Evolutionary conservation across 2,888 invertebrate species (phyloP), one percentile per base, ranked within the genome.

Genomic region (Piscicola geometra): DNA sequence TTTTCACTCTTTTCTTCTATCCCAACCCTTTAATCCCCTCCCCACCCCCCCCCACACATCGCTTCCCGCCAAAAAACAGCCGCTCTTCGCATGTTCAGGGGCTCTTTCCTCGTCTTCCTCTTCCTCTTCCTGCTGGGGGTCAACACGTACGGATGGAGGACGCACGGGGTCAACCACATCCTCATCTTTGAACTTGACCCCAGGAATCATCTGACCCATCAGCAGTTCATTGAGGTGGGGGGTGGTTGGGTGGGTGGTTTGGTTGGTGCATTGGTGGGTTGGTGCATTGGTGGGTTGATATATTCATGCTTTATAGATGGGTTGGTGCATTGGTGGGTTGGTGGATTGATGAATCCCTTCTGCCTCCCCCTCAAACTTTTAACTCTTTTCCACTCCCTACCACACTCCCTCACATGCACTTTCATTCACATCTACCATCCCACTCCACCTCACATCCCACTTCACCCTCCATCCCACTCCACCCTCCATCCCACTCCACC

Each of bases 141-240:
- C 72, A 97, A 97, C 84, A 94, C 96, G 0, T 96, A 96, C 84
- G 96, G 96, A 5, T 97, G 97, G 97, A 88, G 96, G 79, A 93
- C 94, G 0, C 94, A 95, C 0, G 97, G 98, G 1, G 97, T 98
- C n/a, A 97, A 97, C 87, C 97, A 98, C 84, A 97, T 98, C 0
- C 88, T 98, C 0, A 98, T 98, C 81, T 98, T 98, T 86, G 97
- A 98, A 85, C 87, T 98, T 82, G 96, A 98, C 86, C 97, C 97
- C 0, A 88, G 97, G 76, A 93, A 95, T 86, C 95, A 97, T 86
- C 87, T 88, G 15, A 86, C 86, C 0, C 95, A 96, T 81, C 96
- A 96, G 83, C 93, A 97, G 86, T 88, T 98, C 64, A 93, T 97
- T 90, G 97, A 97, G 86, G 86, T 87, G 78, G 67, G 21, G n/a